Base-by-base conservation (phyloP, 2,888 invertebrate species). In the Biston betularia region DNA sequence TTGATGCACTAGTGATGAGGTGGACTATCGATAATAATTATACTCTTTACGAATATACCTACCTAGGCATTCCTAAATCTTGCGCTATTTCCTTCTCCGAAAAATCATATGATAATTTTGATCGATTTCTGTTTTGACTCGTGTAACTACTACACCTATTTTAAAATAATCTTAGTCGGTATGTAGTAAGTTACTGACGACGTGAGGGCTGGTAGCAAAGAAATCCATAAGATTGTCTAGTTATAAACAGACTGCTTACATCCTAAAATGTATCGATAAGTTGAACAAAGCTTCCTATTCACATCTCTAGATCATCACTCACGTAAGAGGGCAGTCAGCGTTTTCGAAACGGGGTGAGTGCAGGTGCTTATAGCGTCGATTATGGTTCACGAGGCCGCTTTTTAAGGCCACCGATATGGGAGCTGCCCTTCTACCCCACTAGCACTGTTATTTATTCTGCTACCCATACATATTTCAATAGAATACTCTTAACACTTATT, bases 271-370 rank as follows among this genome's bases (percentile, higher is more conserved):
- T 40, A 65, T 54, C 54, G 59, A 63, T 54, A 57, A n/a, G 24
- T 34, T 33, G 12, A 38, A 38, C 14, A 33, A 48, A 46, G 15
- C 62, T 46, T 46, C 69, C 69, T 68, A 70, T 54, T 69, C 6
- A 6, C 9, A 40, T 54, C 46, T 46, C 56, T 80, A 65, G 6
- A 77, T 33, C 77, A 80, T 75, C 76, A 76, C 78, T 82, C 78
- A 82, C 83, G 83, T 84, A 83, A 86, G 86, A 71, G 76, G 77
- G 80, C 78, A 82, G 91, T 92, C 91, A 92, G 91, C 91, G 85
- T 82, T 92, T 90, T 86, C 80, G 83, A 89, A 91, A 89, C 89
- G 90, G 91, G 91, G 89, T 90, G 88, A 87, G 86, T 76, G 74
- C 76, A 71, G 88, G 88, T 87, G 87, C 86, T 86, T 85, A 45